Evolutionary conservation across 1,140 invertebrate genomes (phyloP).

Genomic region (Nomia melanderi): DNA sequence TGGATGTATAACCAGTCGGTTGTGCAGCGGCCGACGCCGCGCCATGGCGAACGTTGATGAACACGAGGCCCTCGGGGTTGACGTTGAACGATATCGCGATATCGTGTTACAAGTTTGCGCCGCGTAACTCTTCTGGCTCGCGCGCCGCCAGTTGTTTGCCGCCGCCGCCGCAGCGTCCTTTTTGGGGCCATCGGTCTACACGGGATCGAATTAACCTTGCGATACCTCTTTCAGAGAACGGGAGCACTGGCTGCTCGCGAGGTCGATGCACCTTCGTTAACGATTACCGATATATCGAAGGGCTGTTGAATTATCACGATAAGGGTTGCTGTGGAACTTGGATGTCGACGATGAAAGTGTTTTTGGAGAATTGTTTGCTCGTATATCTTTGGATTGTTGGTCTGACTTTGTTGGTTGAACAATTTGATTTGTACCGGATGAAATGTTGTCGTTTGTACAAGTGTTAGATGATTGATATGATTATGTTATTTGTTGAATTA

Average conservation of each 20-base stretch:
- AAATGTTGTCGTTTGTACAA: no score
- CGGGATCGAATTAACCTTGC: background rate
- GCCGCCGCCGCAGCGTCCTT: background rate
- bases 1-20: constrained; percentile 56
- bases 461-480: no score
- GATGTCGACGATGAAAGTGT: no score
- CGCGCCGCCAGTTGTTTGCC: background rate
- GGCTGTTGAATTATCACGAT: no score
- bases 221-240: background rate
- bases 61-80: constrained; percentile 41
- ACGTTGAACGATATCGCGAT: constrained; percentile 32
- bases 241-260: background rate
- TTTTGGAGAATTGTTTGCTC: no score
- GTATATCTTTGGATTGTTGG: no score
- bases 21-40: no score
- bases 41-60: constrained; percentile 53
- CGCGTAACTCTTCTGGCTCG: background rate
- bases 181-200: background rate
- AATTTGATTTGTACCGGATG: no score
- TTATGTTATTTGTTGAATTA: no score
- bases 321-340: no score
- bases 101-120: constrained; percentile 14
- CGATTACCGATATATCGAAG: background rate
- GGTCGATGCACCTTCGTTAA: background rate
- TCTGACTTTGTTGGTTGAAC: no score